Base-by-base conservation (phyloP, 2,888 invertebrate genomes). In the Cinara cedri region DNA sequence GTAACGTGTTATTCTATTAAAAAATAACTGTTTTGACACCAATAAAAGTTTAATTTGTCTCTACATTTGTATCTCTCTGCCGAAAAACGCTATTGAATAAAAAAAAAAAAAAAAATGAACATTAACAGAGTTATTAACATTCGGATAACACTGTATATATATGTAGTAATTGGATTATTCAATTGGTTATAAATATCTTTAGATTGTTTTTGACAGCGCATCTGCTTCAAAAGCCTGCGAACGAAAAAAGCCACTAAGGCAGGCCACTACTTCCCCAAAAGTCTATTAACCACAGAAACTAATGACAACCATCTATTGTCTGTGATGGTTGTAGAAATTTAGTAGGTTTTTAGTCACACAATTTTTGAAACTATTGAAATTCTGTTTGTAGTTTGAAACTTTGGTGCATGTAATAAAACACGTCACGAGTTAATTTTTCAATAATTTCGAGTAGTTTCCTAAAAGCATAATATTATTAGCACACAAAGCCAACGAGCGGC, bases 261-360 rank as follows among this genome's bases (percentile, higher is more conserved):
- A 57, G 83, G 21, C 62, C 76, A 82, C 49, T 81, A 80, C 51
- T 82, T n/a, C n/a, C n/a, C 75, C 19, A 82, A 24, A 54, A 81
- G 51, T 44, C 81, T 65, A 49, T 66, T 49, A 3, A 80, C 72
- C 49, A 82, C 81, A 3, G 19, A 14, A 21, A 34, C 49, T 51
- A 81, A 51, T 1, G 81, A 76, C 26, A 81, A 81, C 84, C 84
- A 85, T 19, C 84, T 81, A 13, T n/a, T n/a, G 84, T 85, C 76
- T 84, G 84, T 3, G 82, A 72, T 62, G 84, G 84, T 34, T 82
- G 84, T 0, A 84, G 81, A 8, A 84, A 82, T 74, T 83, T 83
- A 63, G 83, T 82, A 16, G 82, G 68, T 21, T 83, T 82, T 4
- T 82, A 0, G 9, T 84, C 76, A 0, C 81, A 63, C 75, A 84